These are phyloP conservation scores for Danionella dracula DNA, from an alignment of 2,797 vertebrate species.

Conservation along the genomic window DNA sequence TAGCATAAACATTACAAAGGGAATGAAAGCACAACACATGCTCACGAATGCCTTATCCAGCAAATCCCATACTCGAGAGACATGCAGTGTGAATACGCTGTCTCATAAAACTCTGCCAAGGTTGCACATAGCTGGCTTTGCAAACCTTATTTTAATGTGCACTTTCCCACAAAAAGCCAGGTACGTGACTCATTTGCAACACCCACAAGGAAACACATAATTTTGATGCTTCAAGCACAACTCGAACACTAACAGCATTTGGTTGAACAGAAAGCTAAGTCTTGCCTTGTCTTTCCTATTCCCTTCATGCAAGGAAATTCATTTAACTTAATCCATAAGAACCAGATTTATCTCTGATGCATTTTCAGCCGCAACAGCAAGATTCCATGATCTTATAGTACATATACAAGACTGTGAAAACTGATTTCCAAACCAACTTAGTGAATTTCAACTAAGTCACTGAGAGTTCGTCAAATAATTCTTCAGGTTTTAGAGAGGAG, in stretches of 20 bases:
- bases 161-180: conserved; percentile 8
- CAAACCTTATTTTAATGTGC: background rate
- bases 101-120: conserved; percentile 1
- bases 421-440: background rate
- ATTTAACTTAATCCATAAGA: conserved; percentile 54
- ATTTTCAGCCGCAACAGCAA: background rate
- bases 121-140: conserved; percentile 1
- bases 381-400: background rate
- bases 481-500: background rate
- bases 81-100: background rate
- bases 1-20: conserved; percentile 33
- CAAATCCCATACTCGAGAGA: conserved; percentile 2
- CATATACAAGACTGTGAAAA: background rate
- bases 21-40: conserved; percentile 7
- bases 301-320: conserved; percentile 42
- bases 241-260: conserved; percentile 46
- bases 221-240: background rate
- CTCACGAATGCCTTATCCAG: background rate
- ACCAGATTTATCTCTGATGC: conserved; percentile 59
- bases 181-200: background rate
- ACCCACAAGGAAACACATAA: conserved; percentile 10
- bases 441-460: background rate
- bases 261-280: conserved; percentile 2
- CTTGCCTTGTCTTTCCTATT: background rate
- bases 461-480: background rate